Percentiles rank a stretch among this genome's conserved stretches.
Evolutionary conservation across 2,797 vertebrate genomes (phyloP).

Genomic region (Dicrostonyx torquatus): DNA sequence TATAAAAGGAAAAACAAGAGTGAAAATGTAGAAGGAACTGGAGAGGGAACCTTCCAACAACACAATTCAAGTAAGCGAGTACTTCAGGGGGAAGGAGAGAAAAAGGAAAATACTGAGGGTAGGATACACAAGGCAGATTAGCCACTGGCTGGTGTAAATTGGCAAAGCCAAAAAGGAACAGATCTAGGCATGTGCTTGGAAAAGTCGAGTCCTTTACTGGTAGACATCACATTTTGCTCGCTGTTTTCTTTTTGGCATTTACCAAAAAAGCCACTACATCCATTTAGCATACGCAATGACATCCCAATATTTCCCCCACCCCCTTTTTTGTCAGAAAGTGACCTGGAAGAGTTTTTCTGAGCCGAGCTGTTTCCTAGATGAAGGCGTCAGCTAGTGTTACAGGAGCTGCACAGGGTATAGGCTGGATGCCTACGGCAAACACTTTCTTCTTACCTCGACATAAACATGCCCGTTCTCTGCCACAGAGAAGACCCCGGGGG

Average conservation of each 20-base stretch:
- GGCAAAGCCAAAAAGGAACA: conserved; percentile 20
- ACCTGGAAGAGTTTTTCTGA: background rate
- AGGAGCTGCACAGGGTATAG: conserved; percentile 24
- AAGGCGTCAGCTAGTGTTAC: background rate
- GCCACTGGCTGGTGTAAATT: background rate
- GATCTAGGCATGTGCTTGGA: background rate
- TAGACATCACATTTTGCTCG: background rate
- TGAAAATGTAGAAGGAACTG: background rate
- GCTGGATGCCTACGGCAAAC: conserved; percentile 27
- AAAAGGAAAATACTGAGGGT: background rate
- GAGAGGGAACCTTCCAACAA: background rate
- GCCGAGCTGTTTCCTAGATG: background rate
- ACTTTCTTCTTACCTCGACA: conserved; percentile 87
- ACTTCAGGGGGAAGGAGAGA: background rate
- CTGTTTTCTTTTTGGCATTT: background rate
- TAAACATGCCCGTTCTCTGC: conserved; percentile 87
- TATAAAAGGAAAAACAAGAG: conserved; percentile 1
- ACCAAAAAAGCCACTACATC: background rate
- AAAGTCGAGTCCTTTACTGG: background rate
- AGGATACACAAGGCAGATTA: background rate
- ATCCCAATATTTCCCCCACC: background rate
- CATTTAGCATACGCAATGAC: conserved; percentile 10
- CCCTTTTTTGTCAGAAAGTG: conserved; percentile 30
- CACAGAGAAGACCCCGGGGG: conserved; percentile 86
- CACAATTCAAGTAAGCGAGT: background rate